Evolutionary conservation across 2,888 invertebrate species (phyloP).

Genomic region (Congeria kusceri): DNA sequence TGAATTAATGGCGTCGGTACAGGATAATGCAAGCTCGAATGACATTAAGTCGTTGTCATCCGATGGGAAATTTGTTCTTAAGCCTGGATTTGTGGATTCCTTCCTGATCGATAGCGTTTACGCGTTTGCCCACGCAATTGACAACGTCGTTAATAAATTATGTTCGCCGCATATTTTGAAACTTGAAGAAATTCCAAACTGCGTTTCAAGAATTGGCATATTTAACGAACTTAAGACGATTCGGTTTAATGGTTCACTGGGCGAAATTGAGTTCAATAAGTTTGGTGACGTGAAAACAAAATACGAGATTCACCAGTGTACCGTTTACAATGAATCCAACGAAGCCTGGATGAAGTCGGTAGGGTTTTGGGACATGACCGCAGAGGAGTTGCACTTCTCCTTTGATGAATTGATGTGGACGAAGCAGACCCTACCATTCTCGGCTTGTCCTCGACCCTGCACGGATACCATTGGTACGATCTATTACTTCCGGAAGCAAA

Average conservation of each 20-base stretch:
- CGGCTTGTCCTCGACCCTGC: slow-evolving; percentile 69
- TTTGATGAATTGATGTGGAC: slow-evolving; percentile 23
- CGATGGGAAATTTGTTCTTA: slow-evolving; percentile 11
- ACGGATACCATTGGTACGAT: slow-evolving; percentile 65
- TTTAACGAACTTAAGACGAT: slow-evolving; percentile 66
- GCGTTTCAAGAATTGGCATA: slow-evolving; percentile 66
- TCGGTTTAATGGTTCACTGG: slow-evolving; percentile 70
- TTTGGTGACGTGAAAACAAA: slow-evolving; percentile 76
- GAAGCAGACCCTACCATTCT: slow-evolving; percentile 39
- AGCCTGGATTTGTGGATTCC: slow-evolving; percentile 58
- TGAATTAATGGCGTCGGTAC: neutral
- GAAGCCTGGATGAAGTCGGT: slow-evolving; percentile 36
- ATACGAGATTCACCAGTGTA: slow-evolving; percentile 76
- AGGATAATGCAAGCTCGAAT: too few species aligned
- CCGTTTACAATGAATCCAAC: neutral
- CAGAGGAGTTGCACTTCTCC: slow-evolving; percentile 61
- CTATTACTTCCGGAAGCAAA: slow-evolving; percentile 75
- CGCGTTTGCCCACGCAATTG: slow-evolving; percentile 71
- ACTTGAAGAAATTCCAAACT: slow-evolving; percentile 40
- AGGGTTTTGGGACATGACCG: slow-evolving; percentile 75
- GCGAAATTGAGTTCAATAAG: slow-evolving; percentile 76
- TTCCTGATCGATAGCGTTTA: slow-evolving; percentile 72
- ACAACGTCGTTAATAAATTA: slow-evolving; percentile 63
- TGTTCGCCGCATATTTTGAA: slow-evolving; percentile 43
- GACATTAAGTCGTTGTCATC: neutral